These are phyloP conservation scores for Microcebus jonahi DNA, from an alignment of 2,113 vertebrate species.

Conservation along the genomic window DNA sequence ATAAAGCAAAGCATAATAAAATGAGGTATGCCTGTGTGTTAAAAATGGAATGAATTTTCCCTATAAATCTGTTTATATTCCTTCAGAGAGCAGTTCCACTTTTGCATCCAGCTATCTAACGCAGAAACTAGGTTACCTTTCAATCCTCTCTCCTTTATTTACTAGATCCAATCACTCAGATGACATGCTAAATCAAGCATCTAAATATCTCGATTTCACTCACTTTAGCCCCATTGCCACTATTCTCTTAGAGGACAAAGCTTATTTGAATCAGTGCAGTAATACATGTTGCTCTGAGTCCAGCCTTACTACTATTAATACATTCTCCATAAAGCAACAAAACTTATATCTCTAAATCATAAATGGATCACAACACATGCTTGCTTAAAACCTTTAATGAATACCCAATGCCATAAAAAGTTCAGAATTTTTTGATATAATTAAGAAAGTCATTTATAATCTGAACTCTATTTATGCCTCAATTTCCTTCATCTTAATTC, in stretches of 20 bases:
- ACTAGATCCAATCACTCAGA: not conserved
- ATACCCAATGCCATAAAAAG: not conserved
- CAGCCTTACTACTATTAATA: not conserved
- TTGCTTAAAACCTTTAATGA: not conserved
- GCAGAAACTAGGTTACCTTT: not conserved
- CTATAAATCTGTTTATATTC: not conserved
- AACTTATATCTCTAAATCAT: not conserved
- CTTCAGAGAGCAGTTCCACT: not conserved
- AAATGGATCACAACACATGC: not conserved
- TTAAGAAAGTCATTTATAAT: not conserved
- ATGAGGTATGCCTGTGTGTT: too few relatives aligned
- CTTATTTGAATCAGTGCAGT: not conserved
- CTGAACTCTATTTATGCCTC: not conserved
- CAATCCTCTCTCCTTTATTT: not conserved
- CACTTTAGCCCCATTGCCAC: too few relatives aligned
- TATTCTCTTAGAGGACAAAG: not conserved
- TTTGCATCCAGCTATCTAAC: too few relatives aligned
- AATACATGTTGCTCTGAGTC: not conserved
- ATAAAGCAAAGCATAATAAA: not conserved
- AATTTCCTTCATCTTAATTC: not conserved
- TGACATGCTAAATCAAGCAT: not conserved
- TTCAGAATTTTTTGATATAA: not conserved
- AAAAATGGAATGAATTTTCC: not conserved
- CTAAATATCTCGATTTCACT: not conserved
- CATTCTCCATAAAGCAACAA: not conserved